Evolutionary conservation across 2,797 vertebrate genomes (phyloP).

Genomic region (Xenops minutus): DNA sequence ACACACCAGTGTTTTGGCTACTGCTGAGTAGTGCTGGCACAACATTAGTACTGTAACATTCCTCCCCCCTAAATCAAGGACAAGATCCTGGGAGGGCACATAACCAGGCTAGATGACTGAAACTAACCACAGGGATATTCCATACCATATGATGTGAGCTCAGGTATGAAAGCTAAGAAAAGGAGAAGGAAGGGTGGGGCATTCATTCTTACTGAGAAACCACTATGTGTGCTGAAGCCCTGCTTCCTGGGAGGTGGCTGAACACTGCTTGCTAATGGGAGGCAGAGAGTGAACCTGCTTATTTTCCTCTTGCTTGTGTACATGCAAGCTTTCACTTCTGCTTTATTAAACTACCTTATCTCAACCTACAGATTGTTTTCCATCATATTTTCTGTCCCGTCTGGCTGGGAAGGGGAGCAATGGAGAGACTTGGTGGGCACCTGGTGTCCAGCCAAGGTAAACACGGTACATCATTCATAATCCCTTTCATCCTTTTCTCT

Average conservation of each 20-base stretch:
- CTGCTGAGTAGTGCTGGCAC: neutral
- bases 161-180: neutral
- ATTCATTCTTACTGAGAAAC: neutral
- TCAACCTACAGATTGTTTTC: neutral
- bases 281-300: neutral
- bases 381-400: neutral
- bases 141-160: neutral
- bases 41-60: neutral
- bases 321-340: neutral
- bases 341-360: neutral
- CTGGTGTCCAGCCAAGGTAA: neutral
- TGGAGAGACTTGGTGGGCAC: neutral
- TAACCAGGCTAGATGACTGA: neutral
- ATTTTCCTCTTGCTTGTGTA: neutral
- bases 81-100: neutral
- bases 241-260: neutral
- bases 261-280: neutral
- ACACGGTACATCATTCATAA: neutral
- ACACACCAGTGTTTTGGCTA: neutral
- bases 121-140: neutral
- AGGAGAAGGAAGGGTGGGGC: neutral
- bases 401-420: neutral
- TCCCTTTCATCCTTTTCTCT: neutral
- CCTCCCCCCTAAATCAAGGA: neutral
- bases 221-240: neutral